Base-by-base conservation (phyloP, 2,113 vertebrate genomes). In the Boleophthalmus pectinirostris region DNA sequence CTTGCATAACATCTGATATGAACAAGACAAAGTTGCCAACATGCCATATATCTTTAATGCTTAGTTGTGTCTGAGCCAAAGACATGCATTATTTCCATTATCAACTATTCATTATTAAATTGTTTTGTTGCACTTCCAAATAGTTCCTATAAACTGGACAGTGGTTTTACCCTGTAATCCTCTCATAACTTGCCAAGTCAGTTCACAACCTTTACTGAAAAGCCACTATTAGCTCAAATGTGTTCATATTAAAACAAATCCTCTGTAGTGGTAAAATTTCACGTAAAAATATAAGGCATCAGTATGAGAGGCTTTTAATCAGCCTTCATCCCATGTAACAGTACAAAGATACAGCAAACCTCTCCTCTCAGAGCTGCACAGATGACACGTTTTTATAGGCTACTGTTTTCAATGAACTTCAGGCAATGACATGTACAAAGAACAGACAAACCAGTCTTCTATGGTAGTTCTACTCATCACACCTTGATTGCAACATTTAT, bases 211-310 rank as follows among this genome's bases (percentile, higher is more conserved):
- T 43, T 20, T 20, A n/a, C 61, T 38, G 2, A 3, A 64, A 1
- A 38, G 33, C 33, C 61, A 43, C 25, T 0, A 9, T 8, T 33
- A 61, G 58, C 58, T 61, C 25, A 61, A 29, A 33, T 8, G 5
- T 25, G 24, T 61, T 61, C 54, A 66, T 57, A 53, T 64, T 74
- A 82, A 85, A 83, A 45, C 73, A 69, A 74, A 72, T 16, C 25
- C 51, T 71, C 73, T 69, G 82, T 29, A 67, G 56, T 82, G 68
- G 77, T 85, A 78, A 76, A 75, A 15, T 75, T 76, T 83, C 74
- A 67, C 80, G 68, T 87, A 86, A 51, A 90, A 91, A 90, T 82
- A 82, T 91, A 92, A 92, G 92, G 92, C 92, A 91, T 91, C 63
- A 78, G 70, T 88, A 80, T 68, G 69, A 82, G 89, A 85, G 83